phyloP scores from a whole-genome alignment of 2,113 vertebrate species.

The Neomonachus schauinslandi region DNA sequence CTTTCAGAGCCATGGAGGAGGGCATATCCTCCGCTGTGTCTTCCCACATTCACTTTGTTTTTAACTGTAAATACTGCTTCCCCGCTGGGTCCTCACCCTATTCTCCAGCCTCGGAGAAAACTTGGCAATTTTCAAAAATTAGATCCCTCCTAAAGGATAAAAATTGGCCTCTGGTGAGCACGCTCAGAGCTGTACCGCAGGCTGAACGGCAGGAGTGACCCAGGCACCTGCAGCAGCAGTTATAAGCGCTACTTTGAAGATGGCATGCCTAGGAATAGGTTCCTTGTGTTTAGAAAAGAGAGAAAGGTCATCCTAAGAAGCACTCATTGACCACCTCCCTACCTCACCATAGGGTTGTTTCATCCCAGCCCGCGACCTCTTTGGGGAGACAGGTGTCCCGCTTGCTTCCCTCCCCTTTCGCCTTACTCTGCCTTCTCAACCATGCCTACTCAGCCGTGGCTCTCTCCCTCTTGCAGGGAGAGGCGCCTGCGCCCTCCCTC shows the following conservation, averaged over 20 bases:
- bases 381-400: neutral
- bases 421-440: neutral
- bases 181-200: neutral
- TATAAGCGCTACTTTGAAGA: neutral
- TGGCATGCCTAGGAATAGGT: neutral
- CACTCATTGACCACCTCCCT: neutral
- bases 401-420: neutral
- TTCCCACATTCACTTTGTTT: slow-evolving; percentile 12
- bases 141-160: slow-evolving; percentile 53
- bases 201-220: slow-evolving; percentile 53
- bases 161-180: slow-evolving; percentile 25
- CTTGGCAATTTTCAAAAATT: slow-evolving; percentile 60
- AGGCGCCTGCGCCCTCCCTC: neutral
- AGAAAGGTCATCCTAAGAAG: neutral
- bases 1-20: neutral
- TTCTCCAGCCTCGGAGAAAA: slow-evolving; percentile 46
- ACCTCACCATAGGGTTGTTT: neutral
- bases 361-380: neutral
- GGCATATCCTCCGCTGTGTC: neutral
- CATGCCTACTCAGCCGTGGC: neutral
- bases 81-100: neutral
- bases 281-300: neutral
- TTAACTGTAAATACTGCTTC: slow-evolving; percentile 46
- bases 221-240: neutral
- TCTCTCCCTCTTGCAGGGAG: neutral